Conservation (phyloP, 2,113 vertebrate species). For the Struthio camelus region DNA sequence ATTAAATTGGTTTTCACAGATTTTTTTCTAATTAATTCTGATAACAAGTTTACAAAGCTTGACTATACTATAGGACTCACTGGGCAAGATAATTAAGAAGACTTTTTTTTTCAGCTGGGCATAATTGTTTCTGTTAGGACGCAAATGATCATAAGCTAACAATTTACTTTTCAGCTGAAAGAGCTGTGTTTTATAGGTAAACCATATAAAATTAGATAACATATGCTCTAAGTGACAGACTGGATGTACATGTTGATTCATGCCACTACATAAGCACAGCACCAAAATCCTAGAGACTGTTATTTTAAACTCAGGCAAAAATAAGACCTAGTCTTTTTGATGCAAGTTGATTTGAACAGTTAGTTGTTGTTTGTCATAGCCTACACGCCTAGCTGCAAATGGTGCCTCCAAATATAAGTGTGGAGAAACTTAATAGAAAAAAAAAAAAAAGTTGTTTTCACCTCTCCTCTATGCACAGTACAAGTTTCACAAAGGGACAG, state of each 20-base stretch:
- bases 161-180: background rate
- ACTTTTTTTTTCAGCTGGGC: background rate
- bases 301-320: background rate
- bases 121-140: background rate
- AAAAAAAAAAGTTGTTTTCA: background rate
- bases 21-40: background rate
- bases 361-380: background rate
- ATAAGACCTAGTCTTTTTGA: background rate
- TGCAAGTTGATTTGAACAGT: background rate
- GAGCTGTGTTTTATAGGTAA: background rate
- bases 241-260: background rate
- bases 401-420: background rate
- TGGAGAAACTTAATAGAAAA: background rate
- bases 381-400: background rate
- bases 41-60: background rate
- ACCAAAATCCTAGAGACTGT: background rate
- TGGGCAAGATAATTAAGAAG: background rate
- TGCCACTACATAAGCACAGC: background rate
- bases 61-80: background rate
- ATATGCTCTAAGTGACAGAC: background rate
- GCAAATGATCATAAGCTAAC: background rate
- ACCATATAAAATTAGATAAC: background rate
- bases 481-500: background rate
- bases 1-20: background rate
- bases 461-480: background rate